Percentiles rank a stretch among this genome's conserved stretches.
Evolutionary conservation across 1,140 invertebrate species (phyloP).

Genomic region (Spodoptera litura): DNA sequence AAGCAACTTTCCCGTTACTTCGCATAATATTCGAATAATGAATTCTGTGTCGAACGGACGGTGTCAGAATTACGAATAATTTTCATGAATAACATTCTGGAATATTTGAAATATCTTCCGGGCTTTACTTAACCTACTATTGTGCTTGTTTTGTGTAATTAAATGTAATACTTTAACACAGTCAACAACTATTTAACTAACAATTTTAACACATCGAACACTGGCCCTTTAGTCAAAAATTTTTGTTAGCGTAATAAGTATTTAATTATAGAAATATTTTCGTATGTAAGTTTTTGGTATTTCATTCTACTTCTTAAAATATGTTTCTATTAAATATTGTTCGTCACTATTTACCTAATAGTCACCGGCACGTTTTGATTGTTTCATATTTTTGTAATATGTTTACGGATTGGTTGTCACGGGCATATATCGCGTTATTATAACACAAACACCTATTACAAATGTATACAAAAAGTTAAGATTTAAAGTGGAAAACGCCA

Average conservation of each 20-base stretch:
- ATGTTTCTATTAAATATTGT: conserved; percentile 45
- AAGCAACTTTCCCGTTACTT: not conserved
- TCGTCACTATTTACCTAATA: conserved; percentile 53
- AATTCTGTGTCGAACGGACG: not conserved
- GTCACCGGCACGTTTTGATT: conserved; percentile 54
- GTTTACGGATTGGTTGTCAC: conserved; percentile 31
- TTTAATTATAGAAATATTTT: conserved; percentile 77
- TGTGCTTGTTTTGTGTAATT: conserved; percentile 57
- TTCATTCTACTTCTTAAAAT: conserved; percentile 55
- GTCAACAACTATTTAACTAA: conserved; percentile 41
- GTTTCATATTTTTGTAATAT: conserved; percentile 46
- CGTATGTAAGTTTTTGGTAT: conserved; percentile 69
- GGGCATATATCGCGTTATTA: conserved; percentile 27
- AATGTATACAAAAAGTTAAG: conserved; percentile 13
- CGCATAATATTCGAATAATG: not conserved
- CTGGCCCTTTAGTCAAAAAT: conserved; percentile 79
- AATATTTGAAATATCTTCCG: conserved; percentile 53
- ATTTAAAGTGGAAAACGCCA: not conserved
- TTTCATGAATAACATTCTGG: not conserved
- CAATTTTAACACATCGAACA: conserved; percentile 73
- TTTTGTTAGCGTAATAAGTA: conserved; percentile 81
- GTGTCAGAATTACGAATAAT: not conserved
- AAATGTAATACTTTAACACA: conserved; percentile 44
- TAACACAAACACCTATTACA: no score
- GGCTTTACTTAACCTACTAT: conserved; percentile 50